phyloP scores from a whole-genome alignment of 2,797 vertebrate genomes.

The Poecilia picta region DNA sequence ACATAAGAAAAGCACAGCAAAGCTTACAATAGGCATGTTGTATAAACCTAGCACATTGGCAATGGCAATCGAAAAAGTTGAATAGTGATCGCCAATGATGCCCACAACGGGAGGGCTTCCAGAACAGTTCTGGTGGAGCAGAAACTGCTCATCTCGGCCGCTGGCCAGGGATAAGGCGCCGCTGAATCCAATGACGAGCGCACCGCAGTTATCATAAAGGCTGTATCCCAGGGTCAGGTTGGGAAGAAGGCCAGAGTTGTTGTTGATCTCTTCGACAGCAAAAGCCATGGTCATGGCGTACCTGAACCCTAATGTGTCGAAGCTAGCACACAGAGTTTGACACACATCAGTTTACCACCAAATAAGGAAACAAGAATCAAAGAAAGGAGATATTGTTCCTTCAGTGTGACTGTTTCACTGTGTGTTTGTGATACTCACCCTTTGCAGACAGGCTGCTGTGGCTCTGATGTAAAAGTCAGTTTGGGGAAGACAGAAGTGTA shows the following conservation, averaged over 20 bases:
- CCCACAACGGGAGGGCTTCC: conserved; percentile 27
- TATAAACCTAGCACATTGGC: conserved; percentile 33
- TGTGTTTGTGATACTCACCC: conserved; percentile 40
- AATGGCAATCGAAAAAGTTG: conserved; percentile 37
- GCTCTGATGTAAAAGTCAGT: conserved; percentile 67
- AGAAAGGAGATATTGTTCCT: background rate
- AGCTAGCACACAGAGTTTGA: conserved; percentile 44
- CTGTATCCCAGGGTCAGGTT: conserved; percentile 79
- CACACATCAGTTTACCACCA: background rate
- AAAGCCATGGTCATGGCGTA: conserved; percentile 72
- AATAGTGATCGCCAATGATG: conserved; percentile 37
- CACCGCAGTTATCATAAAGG: conserved; percentile 79
- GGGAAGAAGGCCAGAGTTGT: conserved; percentile 66
- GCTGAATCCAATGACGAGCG: conserved; percentile 71
- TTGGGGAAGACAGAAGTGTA: conserved; percentile 66
- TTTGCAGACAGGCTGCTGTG: conserved; percentile 60
- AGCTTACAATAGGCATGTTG: conserved; percentile 30
- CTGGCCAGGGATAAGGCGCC: conserved; percentile 67
- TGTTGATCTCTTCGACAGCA: conserved; percentile 78
- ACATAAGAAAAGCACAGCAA: background rate
- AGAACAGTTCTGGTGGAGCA: conserved; percentile 38
- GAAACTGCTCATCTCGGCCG: conserved; percentile 49
- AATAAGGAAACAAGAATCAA: background rate
- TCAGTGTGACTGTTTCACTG: background rate
- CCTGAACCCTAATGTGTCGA: conserved; percentile 64